Evolutionary conservation across 2,797 vertebrate species (phyloP), one percentile per base, ranked within the genome.

Genomic region (Cyprinella venusta): DNA sequence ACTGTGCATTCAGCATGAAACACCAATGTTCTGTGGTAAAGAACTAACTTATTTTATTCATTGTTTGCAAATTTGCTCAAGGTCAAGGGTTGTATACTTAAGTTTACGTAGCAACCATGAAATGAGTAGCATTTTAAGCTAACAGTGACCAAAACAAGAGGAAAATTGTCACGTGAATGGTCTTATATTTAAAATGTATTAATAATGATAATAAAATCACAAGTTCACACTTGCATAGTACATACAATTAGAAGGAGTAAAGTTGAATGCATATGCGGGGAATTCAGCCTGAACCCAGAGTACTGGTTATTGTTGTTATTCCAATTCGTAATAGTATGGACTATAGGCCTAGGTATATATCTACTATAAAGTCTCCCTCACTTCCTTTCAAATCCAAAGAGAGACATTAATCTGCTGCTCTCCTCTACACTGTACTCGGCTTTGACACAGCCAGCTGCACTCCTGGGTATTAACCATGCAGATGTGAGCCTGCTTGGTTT

Each of bases 311-410:
- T 36, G 7, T 52, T 52, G 18, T 52, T 19, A 3, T 52, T 52
- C 0, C 13, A 48, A 15, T 48, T 15, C 15, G 13, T 48, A 48
- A 48, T 13, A 13, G 12, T 13, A 45, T 45, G 3, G 42, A 45
- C 42, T 45, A 48, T 48, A 45, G 13, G 45, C 5, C 15, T 48
- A 48, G 45, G 33, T 36, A 48, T 48, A 5, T 15, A 48, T 50
- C 26, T 33, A 30, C 8, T 21, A 24, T 13, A 79, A 69, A 70
- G 12, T 36, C 2, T 61, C 6, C 10, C 21, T 48, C 10, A 19
- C 9, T 72, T 75, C 61, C 61, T 26, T 74, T 15, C 45, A 65
- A 40, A 67, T 82, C n/a, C 36, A 67, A 42, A 76, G 72, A 82
- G 72, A 59, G 61, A 2, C 64, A 68, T 76, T 61, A 6, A 82